A percentile compares a stretch with the other conserved stretches of the same genome.
Evolutionary conservation across 2,888 invertebrate genomes (phyloP).

Genomic region (Melieria crassipennis): DNA sequence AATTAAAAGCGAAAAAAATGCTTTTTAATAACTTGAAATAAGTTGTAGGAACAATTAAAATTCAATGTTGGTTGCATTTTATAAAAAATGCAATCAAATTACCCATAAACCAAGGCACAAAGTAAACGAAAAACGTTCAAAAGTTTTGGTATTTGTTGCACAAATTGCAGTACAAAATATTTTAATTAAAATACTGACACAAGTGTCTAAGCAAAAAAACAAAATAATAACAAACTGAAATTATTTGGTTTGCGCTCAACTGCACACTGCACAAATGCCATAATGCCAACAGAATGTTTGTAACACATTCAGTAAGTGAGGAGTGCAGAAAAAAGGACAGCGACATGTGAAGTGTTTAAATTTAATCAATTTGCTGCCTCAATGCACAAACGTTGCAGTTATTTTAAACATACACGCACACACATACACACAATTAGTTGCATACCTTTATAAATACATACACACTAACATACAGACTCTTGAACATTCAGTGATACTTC

Average conservation of each 20-base stretch:
- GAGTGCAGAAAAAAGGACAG: background rate
- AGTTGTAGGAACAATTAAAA: too few species aligned
- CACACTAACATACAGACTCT: too few species aligned
- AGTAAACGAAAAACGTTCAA: too few species aligned
- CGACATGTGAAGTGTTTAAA: constrained; percentile 6
- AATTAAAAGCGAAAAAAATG: too few species aligned
- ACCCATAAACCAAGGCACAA: too few species aligned
- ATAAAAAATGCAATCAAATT: too few species aligned
- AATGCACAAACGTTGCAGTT: constrained; percentile 9
- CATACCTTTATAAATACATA: too few species aligned
- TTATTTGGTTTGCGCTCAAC: background rate
- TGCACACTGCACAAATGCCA: too few species aligned
- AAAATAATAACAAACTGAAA: background rate
- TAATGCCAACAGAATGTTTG: constrained; percentile 4
- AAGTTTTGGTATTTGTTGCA: background rate
- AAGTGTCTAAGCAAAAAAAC: background rate
- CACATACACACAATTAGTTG: background rate
- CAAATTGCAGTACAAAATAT: background rate
- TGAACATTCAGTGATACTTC: too few species aligned
- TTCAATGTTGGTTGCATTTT: too few species aligned
- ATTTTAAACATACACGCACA: background rate
- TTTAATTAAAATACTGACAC: background rate
- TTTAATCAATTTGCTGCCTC: constrained; percentile 32
- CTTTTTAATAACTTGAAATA: too few species aligned
- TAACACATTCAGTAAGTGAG: background rate